A percentile compares a stretch with the other conserved stretches of the same genome.
These are phyloP conservation scores for Sardina pilchardus DNA, from an alignment of 2,113 vertebrate species.

Conservation along the genomic window DNA sequence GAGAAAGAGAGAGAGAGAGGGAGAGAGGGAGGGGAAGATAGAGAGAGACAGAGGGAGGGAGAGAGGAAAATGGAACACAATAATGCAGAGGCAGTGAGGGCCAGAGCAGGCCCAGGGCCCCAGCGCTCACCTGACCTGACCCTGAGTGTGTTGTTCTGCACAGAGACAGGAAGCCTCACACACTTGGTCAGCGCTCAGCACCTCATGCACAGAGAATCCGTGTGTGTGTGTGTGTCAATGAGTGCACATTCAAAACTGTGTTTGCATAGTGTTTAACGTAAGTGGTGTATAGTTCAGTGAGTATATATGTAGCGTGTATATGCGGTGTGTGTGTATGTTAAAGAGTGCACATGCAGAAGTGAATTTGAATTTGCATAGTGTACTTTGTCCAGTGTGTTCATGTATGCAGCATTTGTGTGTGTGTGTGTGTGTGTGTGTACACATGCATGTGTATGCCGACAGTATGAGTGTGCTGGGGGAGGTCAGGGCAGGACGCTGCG, in stretches of 20 bases:
- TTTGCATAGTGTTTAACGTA: no score
- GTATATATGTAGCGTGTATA: no score
- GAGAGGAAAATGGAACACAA: conserved; percentile 48
- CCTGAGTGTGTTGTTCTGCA: conserved; percentile 29
- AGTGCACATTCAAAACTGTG: no score
- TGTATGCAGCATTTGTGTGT: not conserved
- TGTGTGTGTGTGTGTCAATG: no score
- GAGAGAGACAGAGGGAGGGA: conserved; percentile 23
- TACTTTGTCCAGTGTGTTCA: not conserved
- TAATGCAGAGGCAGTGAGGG: conserved; percentile 22
- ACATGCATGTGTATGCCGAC: not conserved
- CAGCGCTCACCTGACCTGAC: conserved; percentile 60
- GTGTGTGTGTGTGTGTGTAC: not conserved
- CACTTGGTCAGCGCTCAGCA: not conserved
- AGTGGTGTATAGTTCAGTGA: no score
- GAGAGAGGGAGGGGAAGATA: conserved; percentile 15
- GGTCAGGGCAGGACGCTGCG: not conserved
- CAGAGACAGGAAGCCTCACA: conserved; percentile 24
- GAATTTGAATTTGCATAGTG: not conserved
- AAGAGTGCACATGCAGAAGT: not conserved
- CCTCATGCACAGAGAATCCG: no score
- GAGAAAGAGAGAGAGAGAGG: not conserved
- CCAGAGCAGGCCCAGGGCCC: conserved; percentile 35
- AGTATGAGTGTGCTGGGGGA: not conserved
- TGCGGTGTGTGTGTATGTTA: not conserved